A percentile compares a stretch with the other conserved stretches of the same genome.
Conservation (phyloP, 2,797 vertebrate genomes). For the Typhlichthys subterraneus region DNA sequence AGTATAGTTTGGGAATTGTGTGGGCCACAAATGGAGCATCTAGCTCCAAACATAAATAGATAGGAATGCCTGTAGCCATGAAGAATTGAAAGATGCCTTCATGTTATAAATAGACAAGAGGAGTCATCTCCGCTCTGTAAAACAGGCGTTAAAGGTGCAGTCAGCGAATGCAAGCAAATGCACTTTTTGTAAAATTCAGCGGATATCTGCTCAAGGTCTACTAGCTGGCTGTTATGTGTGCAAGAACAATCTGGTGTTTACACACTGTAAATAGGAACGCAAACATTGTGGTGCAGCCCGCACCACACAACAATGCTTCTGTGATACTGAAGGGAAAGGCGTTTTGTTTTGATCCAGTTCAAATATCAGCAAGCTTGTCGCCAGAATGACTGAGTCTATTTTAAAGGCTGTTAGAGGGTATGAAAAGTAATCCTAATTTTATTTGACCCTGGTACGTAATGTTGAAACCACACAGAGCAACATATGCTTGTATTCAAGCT, state of each 20-base stretch:
- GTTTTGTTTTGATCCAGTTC: no score
- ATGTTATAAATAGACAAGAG: slow-evolving; percentile 65
- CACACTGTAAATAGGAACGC: no score
- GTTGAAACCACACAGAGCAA: slow-evolving; percentile 12
- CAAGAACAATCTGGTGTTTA: slow-evolving; percentile 26
- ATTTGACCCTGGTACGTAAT: slow-evolving; percentile 32
- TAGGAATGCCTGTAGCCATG: slow-evolving; percentile 70
- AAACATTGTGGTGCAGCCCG: no score
- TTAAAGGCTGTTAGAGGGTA: slow-evolving; percentile 38
- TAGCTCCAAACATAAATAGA: slow-evolving; percentile 61
- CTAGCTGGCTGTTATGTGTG: no score
- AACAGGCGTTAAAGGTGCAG: slow-evolving; percentile 56
- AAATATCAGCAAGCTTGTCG: no score
- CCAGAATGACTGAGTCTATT: no score
- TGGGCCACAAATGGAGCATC: slow-evolving; percentile 40
- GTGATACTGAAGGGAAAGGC: no score
- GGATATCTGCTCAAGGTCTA: no score
- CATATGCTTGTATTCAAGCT: background rate
- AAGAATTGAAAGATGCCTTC: slow-evolving; percentile 46
- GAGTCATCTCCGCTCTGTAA: slow-evolving; percentile 62
- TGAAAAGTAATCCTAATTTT: slow-evolving; percentile 56
- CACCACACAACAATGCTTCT: no score
- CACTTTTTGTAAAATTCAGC: no score
- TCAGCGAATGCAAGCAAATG: background rate
- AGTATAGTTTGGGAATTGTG: slow-evolving; percentile 12